Percentiles rank a stretch among this genome's conserved stretches.
phyloP scores from a whole-genome alignment of 2,113 vertebrate species.

The Pipra filicauda region DNA sequence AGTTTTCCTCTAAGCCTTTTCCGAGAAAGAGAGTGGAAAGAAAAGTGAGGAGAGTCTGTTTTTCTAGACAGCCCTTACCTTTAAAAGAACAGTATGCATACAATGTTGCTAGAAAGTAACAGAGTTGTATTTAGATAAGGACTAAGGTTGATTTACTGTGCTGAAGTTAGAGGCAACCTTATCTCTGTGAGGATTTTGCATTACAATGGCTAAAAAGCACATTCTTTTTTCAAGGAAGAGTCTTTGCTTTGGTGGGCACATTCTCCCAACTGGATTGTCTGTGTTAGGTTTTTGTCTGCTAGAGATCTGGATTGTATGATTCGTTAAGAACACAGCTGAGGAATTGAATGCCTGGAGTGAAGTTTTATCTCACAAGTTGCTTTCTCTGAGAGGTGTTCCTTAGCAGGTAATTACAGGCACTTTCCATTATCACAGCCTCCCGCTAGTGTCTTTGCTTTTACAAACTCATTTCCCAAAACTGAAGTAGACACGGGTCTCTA shows the following conservation, averaged over 20 bases:
- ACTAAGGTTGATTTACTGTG: not conserved
- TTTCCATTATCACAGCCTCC: not conserved
- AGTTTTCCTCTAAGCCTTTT: not conserved
- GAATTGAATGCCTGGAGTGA: not conserved
- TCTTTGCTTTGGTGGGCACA: not conserved
- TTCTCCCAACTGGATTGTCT: not conserved
- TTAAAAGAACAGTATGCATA: not conserved
- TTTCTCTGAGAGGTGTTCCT: not conserved
- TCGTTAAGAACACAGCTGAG: not conserved
- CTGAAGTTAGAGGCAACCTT: not conserved
- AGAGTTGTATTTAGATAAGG: not conserved
- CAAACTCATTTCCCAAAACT: not conserved
- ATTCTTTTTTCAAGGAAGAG: not conserved
- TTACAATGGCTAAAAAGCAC: not conserved
- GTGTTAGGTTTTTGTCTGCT: not conserved
- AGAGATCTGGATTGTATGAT: not conserved
- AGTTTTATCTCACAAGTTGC: not conserved
- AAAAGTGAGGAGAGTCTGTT: not conserved
- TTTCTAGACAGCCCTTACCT: not conserved
- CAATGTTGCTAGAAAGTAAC: not conserved
- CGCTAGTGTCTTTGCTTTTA: not conserved
- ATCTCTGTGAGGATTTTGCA: not conserved
- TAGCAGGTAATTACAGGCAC: not conserved
- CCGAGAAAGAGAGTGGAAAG: not conserved
- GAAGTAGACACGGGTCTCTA: not conserved